Conservation (phyloP, 2,888 invertebrate species). For the Drosophila parthenogenetica region DNA sequence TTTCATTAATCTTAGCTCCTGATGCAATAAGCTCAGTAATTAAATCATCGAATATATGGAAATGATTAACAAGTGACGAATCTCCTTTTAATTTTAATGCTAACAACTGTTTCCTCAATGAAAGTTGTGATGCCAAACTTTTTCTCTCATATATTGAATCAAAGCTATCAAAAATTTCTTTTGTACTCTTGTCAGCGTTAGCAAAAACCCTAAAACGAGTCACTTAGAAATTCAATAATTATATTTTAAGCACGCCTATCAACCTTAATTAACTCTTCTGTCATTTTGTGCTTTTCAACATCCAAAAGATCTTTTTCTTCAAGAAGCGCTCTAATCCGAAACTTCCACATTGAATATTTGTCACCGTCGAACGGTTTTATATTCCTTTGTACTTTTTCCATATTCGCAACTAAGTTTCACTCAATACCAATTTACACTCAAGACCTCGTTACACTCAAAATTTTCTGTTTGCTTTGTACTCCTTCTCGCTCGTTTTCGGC, state of each 20-base stretch:
- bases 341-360: neutral
- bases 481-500: too few relatives aligned
- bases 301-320: neutral
- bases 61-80: slow-evolving; percentile 7
- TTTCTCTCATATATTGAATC: neutral
- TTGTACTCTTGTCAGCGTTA: neutral
- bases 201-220: neutral
- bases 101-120: neutral
- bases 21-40: too few relatives aligned
- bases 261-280: neutral
- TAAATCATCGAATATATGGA: slow-evolving; percentile 1
- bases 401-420: neutral
- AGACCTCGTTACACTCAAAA: too few relatives aligned
- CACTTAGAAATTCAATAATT: neutral
- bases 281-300: neutral
- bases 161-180: slow-evolving; percentile 8
- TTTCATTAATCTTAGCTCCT: slow-evolving; percentile 24
- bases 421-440: too few relatives aligned
- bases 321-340: neutral
- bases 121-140: neutral
- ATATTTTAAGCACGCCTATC: slow-evolving; percentile 1
- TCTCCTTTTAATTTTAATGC: neutral
- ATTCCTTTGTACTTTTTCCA: neutral
- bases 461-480: too few relatives aligned
- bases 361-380: neutral